Conservation (phyloP, 2,113 vertebrate species). For the Psittacara wagleri region DNA sequence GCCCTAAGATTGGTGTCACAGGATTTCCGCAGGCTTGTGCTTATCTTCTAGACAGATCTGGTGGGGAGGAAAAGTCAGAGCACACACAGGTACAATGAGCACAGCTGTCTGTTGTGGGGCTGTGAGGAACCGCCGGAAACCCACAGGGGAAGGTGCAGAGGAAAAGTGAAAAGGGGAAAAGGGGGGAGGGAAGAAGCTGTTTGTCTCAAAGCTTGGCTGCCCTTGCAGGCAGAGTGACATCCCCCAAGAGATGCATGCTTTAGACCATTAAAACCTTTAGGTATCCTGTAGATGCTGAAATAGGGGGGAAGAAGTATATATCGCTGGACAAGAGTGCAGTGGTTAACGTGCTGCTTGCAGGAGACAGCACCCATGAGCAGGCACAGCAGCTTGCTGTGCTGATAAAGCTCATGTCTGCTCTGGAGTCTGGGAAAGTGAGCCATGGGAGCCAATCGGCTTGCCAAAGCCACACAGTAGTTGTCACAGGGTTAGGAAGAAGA, state of each 20-base stretch:
- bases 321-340: accelerated
- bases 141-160: neutral
- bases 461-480: neutral
- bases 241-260: neutral
- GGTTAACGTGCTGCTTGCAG: neutral
- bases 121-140: slow-evolving; percentile 36
- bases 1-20: neutral
- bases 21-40: slow-evolving; percentile 12
- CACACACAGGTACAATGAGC: neutral
- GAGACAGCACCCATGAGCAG: neutral
- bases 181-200: neutral
- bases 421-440: neutral
- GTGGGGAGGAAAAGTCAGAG: neutral
- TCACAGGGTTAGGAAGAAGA: neutral
- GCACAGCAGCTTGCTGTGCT: neutral
- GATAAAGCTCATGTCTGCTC: neutral
- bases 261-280: neutral
- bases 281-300: neutral
- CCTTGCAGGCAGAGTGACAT: neutral
- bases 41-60: slow-evolving; percentile 35
- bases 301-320: neutral
- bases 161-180: neutral
- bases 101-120: slow-evolving; percentile 44
- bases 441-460: neutral
- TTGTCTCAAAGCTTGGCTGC: slow-evolving; percentile 36